Evolutionary conservation across 2,888 invertebrate genomes (phyloP).

Genomic region (Polia nebulosa): DNA sequence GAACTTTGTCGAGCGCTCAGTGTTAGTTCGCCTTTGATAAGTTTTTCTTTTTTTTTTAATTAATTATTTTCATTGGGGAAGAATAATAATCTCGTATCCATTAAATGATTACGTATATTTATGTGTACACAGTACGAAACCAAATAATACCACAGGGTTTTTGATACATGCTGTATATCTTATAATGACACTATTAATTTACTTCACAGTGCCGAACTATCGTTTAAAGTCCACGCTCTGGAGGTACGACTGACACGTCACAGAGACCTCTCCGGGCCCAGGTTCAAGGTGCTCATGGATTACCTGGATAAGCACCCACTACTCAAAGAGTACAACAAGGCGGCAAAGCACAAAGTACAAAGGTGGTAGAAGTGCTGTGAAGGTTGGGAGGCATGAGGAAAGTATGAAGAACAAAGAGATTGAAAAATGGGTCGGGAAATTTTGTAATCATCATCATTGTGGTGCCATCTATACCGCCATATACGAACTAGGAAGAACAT

Average conservation of each 20-base stretch:
- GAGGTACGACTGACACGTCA: conserved; percentile 92
- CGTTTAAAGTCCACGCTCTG: conserved; percentile 90
- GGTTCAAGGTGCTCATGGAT: conserved; percentile 83
- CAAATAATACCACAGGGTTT: no score
- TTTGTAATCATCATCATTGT: background rate
- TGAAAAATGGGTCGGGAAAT: background rate
- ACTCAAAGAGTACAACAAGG: conserved; percentile 79
- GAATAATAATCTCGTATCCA: no score
- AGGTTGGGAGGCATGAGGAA: background rate
- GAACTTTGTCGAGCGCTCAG: no score
- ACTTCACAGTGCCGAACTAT: conserved; percentile 84
- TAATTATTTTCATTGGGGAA: no score
- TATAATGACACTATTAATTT: no score
- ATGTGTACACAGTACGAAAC: no score
- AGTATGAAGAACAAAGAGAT: background rate
- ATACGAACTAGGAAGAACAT: background rate
- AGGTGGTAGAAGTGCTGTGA: conserved; percentile 1
- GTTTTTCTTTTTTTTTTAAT: no score
- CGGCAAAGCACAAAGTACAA: conserved; percentile 63
- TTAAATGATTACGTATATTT: no score
- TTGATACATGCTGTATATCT: no score
- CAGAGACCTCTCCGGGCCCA: conserved; percentile 89
- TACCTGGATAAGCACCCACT: conserved; percentile 84
- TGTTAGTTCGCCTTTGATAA: no score
- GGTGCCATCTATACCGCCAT: background rate